Base-by-base conservation (phyloP, 2,888 invertebrate genomes). In the Pandemis heparana region DNA sequence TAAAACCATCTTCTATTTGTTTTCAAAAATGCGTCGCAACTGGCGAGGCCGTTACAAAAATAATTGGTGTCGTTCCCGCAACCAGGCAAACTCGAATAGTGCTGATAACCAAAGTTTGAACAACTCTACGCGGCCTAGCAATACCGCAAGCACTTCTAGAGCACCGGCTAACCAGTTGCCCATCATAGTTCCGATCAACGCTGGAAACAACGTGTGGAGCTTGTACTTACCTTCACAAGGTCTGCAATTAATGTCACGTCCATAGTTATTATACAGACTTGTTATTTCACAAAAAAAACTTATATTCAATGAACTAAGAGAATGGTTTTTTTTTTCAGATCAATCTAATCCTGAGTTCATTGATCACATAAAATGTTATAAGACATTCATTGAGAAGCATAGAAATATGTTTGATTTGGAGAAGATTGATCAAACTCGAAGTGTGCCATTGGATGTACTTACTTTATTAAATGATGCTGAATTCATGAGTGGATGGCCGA, bases 191-290 rank as follows among this genome's bases (percentile, higher is more conserved):
- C 82, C 89, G 48, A 76, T 92, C 64, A 82, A 80, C 71, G 75
- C 78, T 69, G 85, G 81, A 75, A 97, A 96, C 86, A 94, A 95
- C 78, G 96, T 96, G 23, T 98, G 98, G 97, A 96, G 96, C 77
- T 89, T 97, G 9, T 98, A 98, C 90, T 97, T 98, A 87, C 95
- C 96, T 51, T 94, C 95, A 70, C 96, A 96, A 94, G 96, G 96
- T 96, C 87, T 80, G 71, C 83, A 70, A 12, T 10, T 56, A 32
- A 68, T 14, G 14, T 43, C 48, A 53, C 48, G 14, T 23, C 48
- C 0, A 4, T 18, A 41, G 3, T 14, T 4, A 43, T 10, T 39
- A 43, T 9, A 10, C n/a, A n/a, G n/a, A 43, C 10, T 43, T 43
- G 3, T 43, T 43, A 10, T 41, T 41, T 2, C 8, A 43, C 0